Evolutionary conservation across 2,888 invertebrate species (phyloP).

Genomic region (Disparrhopalites patrizii): DNA sequence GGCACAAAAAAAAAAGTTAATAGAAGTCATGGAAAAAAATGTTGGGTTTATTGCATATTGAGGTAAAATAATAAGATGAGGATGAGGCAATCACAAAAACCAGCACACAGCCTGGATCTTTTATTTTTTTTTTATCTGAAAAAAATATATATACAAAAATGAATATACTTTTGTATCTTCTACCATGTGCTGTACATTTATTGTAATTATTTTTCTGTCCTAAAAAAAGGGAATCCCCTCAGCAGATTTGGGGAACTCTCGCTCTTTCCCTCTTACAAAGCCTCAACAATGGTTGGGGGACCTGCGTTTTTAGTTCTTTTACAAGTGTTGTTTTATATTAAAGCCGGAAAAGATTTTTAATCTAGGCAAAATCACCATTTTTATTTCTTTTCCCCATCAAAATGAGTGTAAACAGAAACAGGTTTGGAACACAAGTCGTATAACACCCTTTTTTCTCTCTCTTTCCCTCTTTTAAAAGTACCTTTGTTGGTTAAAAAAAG

Average conservation of each 20-base stretch:
- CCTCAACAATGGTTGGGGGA: too few relatives aligned
- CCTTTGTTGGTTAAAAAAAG: neutral
- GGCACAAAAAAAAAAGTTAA: neutral
- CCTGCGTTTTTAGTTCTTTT: too few relatives aligned
- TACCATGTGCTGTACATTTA: neutral
- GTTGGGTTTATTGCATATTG: neutral
- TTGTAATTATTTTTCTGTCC: too few relatives aligned
- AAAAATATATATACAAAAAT: too few relatives aligned
- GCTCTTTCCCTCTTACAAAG: too few relatives aligned
- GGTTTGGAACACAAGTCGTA: neutral
- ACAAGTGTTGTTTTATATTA: too few relatives aligned
- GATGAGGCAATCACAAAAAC: neutral
- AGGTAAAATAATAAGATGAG: neutral
- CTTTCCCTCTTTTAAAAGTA: too few relatives aligned
- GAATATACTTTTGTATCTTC: too few relatives aligned
- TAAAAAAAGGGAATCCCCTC: too few relatives aligned
- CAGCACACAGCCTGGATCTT: too few relatives aligned
- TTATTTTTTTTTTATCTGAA: too few relatives aligned
- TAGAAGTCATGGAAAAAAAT: neutral
- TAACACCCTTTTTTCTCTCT: neutral
- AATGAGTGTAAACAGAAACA: neutral
- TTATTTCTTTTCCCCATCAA: neutral
- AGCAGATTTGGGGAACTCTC: too few relatives aligned
- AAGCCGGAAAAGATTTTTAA: slow-evolving; percentile 5
- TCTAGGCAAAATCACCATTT: neutral